Evolutionary conservation across 1,140 invertebrate genomes (phyloP).

Genomic region (Zaprionus lachaisei): DNA sequence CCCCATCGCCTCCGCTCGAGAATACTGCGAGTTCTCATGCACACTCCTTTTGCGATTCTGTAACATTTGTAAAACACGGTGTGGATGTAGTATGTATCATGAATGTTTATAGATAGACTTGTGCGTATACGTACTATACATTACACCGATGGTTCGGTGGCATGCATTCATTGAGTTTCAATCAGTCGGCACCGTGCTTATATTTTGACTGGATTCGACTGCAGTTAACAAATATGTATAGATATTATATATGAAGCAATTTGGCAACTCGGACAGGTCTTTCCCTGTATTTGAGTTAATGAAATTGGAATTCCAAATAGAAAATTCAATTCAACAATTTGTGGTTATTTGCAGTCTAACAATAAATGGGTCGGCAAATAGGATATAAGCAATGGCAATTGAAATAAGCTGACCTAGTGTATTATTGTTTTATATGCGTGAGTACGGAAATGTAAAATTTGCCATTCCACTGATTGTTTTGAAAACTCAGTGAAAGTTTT

Average conservation of each 20-base stretch:
- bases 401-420: neutral
- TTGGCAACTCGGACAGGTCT: conserved; percentile 21
- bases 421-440: neutral
- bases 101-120: neutral
- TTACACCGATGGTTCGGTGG: neutral
- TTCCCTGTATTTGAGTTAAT: conserved; percentile 62
- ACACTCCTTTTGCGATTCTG: neutral
- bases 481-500: conserved; percentile 19
- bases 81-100: neutral
- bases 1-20: neutral
- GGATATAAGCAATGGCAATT: neutral
- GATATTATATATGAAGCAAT: conserved; percentile 60
- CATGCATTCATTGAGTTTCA: conserved; percentile 42
- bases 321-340: conserved; percentile 80
- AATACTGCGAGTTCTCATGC: neutral
- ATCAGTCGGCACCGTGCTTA: neutral
- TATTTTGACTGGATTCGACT: conserved; percentile 36
- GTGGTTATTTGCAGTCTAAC: conserved; percentile 57
- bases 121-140: neutral
- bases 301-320: conserved; percentile 75
- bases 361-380: neutral
- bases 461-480: conserved; percentile 33
- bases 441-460: conserved; percentile 12
- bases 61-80: neutral
- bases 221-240: conserved; percentile 59